Percentiles rank a stretch among this genome's conserved stretches.
Conservation (phyloP, 1,140 invertebrate genomes). For the Lordiphosa clarofinis region DNA sequence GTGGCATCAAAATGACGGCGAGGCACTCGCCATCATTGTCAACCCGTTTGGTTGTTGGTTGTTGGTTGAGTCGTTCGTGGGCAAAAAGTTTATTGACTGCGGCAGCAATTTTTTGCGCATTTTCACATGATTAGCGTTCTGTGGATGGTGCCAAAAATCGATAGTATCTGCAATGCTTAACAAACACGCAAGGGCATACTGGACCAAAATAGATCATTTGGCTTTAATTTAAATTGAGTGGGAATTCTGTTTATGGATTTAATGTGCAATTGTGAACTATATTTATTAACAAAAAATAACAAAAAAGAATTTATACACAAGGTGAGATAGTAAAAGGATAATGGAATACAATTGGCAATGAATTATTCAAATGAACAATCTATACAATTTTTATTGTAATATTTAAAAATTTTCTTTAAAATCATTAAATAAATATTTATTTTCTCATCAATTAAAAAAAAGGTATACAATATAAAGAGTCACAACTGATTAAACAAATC, state of each 20-base stretch:
- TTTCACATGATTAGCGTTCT: conserved; percentile 33
- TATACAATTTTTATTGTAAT: no score
- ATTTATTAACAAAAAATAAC: not conserved
- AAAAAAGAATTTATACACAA: no score
- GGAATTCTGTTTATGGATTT: conserved; percentile 1
- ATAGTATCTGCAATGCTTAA: conserved; percentile 24
- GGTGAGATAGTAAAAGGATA: not conserved
- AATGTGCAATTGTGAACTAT: conserved; percentile 10
- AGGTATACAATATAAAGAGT: no score
- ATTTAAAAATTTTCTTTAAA: no score
- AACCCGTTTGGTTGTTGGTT: conserved; percentile 18
- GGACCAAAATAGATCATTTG: conserved; percentile 3
- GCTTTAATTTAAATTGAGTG: not conserved
- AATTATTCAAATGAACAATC: no score
- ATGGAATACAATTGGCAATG: not conserved
- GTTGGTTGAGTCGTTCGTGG: conserved; percentile 3
- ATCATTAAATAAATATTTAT: no score
- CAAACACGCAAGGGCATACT: not conserved
- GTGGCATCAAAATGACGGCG: conserved; percentile 43
- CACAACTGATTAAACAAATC: no score
- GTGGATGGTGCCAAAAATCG: conserved; percentile 35
- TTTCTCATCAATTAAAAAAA: no score
- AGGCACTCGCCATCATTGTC: conserved; percentile 31
- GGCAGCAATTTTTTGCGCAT: conserved; percentile 23
- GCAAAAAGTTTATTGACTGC: conserved; percentile 30